Evolutionary conservation across 2,888 invertebrate species (phyloP).

Genomic region (Pseudococcus viburni): DNA sequence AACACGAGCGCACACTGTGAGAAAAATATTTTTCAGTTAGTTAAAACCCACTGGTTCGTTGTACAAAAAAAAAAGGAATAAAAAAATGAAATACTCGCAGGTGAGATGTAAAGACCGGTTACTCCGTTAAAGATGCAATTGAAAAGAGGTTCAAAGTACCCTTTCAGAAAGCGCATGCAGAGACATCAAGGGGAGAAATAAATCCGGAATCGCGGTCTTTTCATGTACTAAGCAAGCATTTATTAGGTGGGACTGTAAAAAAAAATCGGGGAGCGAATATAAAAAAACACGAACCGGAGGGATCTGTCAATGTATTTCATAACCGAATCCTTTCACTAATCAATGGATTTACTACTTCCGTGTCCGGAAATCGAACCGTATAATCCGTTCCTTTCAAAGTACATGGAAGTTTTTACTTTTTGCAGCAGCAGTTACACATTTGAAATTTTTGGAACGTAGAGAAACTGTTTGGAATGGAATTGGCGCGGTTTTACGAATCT

Average conservation of each 20-base stretch:
- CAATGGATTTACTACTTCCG: slow-evolving; percentile 65
- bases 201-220: slow-evolving; percentile 64
- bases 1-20: slow-evolving; percentile 40
- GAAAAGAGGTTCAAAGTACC: slow-evolving; percentile 64
- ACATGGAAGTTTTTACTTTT: slow-evolving; percentile 42
- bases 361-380: slow-evolving; percentile 62
- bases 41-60: slow-evolving; percentile 61
- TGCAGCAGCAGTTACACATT: background rate
- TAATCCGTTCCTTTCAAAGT: slow-evolving; percentile 59
- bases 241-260: slow-evolving; percentile 62
- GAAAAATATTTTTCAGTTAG: slow-evolving; percentile 61
- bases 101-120: slow-evolving; percentile 64
- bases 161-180: slow-evolving; percentile 62
- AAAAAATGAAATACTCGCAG: slow-evolving; percentile 61
- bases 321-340: slow-evolving; percentile 65
- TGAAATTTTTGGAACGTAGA: background rate
- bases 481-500: background rate
- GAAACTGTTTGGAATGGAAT: background rate
- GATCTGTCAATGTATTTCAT: slow-evolving; percentile 65
- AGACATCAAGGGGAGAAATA: slow-evolving; percentile 60
- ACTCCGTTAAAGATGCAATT: slow-evolving; percentile 64
- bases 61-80: slow-evolving; percentile 40
- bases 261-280: slow-evolving; percentile 56
- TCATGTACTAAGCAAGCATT: slow-evolving; percentile 62
- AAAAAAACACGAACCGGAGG: slow-evolving; percentile 61